phyloP scores from a whole-genome alignment of 2,888 invertebrate species.

The Laothoe populi region DNA sequence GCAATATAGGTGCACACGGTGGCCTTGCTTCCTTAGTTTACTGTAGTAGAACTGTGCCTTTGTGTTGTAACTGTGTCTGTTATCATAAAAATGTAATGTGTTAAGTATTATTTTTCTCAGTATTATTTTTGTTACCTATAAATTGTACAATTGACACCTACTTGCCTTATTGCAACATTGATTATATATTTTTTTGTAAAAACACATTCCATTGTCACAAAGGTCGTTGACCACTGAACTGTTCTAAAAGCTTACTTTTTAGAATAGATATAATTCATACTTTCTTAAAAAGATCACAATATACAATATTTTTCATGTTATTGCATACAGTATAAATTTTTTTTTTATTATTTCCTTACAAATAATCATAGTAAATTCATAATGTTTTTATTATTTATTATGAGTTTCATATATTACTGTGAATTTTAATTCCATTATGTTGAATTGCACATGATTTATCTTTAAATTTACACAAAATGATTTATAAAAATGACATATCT shows the following conservation, averaged over 20 bases:
- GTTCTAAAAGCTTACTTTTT: conserved; percentile 18
- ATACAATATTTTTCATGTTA: no score
- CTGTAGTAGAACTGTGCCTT: conserved; percentile 9
- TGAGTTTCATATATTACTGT: no score
- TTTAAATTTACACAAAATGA: no score
- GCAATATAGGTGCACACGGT: conserved; percentile 39
- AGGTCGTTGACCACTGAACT: conserved; percentile 31
- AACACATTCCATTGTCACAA: conserved; percentile 22
- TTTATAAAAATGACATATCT: no score
- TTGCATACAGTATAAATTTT: no score
- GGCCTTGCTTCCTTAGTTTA: conserved; percentile 40
- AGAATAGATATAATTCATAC: not conserved
- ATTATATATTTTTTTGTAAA: conserved; percentile 17
- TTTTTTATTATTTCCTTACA: no score
- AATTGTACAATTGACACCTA: not conserved
- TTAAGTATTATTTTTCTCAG: not conserved
- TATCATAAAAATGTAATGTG: not conserved
- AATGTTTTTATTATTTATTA: no score
- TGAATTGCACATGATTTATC: no score
- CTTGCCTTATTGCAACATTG: not conserved
- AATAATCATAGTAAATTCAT: no score
- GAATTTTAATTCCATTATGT: no score
- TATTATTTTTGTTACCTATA: not conserved
- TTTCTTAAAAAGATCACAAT: not conserved
- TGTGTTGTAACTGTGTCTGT: conserved; percentile 17